These are phyloP conservation scores for Panzeria rudis DNA, from an alignment of 2,888 invertebrate genomes.

Conservation along the genomic window DNA sequence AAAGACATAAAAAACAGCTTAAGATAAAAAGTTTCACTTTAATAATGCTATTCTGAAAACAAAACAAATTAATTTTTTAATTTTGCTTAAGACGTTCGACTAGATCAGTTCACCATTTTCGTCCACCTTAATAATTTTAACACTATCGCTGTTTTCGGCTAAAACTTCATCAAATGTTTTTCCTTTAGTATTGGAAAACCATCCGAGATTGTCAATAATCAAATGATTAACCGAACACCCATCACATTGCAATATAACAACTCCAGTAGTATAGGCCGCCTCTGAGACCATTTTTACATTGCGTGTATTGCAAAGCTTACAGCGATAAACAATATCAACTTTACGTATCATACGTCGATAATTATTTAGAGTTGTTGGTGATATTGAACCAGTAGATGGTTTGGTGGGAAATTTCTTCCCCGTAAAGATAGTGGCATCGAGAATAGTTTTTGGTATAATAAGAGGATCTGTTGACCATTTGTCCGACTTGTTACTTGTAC, in stretches of 20 bases:
- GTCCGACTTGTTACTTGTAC: conserved; percentile 68
- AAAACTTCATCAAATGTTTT: conserved; percentile 79
- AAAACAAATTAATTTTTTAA: neutral
- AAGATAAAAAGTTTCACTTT: too few relatives aligned
- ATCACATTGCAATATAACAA: conserved; percentile 82
- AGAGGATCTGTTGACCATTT: conserved; percentile 74
- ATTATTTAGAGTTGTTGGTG: conserved; percentile 78
- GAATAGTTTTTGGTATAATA: conserved; percentile 78
- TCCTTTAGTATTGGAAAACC: conserved; percentile 79
- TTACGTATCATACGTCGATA: conserved; percentile 79
- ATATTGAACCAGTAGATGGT: conserved; percentile 75
- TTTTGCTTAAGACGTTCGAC: conserved; percentile 22
- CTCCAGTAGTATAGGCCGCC: conserved; percentile 80
- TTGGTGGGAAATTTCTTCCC: conserved; percentile 75
- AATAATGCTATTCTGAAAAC: neutral
- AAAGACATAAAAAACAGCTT: too few relatives aligned
- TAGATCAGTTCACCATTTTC: conserved; percentile 81
- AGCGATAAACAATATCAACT: conserved; percentile 80
- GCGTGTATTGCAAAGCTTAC: conserved; percentile 81
- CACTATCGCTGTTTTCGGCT: conserved; percentile 78
- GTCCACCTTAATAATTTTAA: conserved; percentile 80
- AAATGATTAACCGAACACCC: conserved; percentile 82
- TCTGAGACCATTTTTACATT: conserved; percentile 81
- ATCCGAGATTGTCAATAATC: conserved; percentile 81
- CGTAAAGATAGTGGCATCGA: conserved; percentile 78